Base-by-base conservation (phyloP, 2,888 invertebrate species). In the Drosophila eohydei region DNA sequence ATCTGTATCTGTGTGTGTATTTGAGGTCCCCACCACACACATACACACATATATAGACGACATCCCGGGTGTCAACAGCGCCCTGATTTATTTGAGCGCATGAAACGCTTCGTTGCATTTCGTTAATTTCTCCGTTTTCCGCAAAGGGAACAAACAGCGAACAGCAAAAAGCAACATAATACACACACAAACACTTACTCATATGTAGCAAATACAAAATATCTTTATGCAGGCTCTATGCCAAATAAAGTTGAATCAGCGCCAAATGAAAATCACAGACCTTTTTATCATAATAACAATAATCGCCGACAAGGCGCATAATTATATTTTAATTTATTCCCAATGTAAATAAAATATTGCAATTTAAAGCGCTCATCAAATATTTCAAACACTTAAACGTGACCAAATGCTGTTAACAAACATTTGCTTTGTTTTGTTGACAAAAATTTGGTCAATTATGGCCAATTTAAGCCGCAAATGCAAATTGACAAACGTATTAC, bases 31-130 rank as follows among this genome's bases (percentile, higher is more conserved):
- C 62, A 59, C 34, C 11, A 16, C 16, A 50, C n/a, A 30, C 48
- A 48, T 6, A 32, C 16, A 16, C 9, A 41, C 48, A 16, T 41
- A 38, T 44, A 64, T 12, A 32, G 68, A 26, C 34, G 63, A 81
- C 79, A 83, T 89, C 90, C 82, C 83, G 81, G 78, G 85, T 91
- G 92, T 92, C 92, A 92, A 91, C 92, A 91, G 83, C 74, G 73
- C 88, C 86, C 92, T 92, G 92, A 92, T 92, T 92, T 92, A 92
- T 92, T 91, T 89, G 90, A 87, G 88, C 91, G 87, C 88, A 92
- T 92, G 92, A 91, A 91, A 92, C 89, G 92, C 92, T 92, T 91
- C 91, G 91, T 86, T 91, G 91, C 83, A 79, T 89, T 89, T 91
- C 88, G 91, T 91, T 92, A 92, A 92, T 92, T 92, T 92, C 91